Conservation (phyloP, 2,797 vertebrate genomes). For the Aselliscus stoliczkanus region DNA sequence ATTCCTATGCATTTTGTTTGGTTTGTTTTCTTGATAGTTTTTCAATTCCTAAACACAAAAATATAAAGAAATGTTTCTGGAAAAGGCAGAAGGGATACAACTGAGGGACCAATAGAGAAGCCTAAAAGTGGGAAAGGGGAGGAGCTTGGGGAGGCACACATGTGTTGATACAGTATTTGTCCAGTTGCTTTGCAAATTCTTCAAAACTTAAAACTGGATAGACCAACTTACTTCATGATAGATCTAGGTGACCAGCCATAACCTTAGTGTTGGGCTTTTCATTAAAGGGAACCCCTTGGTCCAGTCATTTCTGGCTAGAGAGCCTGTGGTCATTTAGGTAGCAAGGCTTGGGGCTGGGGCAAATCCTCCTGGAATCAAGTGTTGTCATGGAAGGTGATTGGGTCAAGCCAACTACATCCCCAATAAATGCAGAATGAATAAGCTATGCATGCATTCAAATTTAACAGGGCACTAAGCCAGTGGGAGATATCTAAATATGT, state of each 20-base stretch:
- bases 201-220: neutral
- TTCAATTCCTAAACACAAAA: neutral
- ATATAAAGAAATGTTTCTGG: neutral
- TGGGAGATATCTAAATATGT: neutral
- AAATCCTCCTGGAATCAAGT: neutral
- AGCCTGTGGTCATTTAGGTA: neutral
- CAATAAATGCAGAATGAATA: neutral
- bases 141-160: accelerated
- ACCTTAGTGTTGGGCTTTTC: neutral
- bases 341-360: neutral
- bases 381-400: neutral
- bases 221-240: neutral
- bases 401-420: neutral
- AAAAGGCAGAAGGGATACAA: neutral
- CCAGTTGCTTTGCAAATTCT: neutral
- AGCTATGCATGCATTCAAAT: neutral
- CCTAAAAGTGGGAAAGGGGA: neutral
- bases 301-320: neutral
- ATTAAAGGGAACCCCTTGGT: neutral
- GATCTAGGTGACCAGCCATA: neutral
- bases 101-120: neutral
- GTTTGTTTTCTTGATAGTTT: neutral
- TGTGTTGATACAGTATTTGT: neutral
- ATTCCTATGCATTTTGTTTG: neutral
- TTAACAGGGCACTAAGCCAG: neutral